A percentile compares a stretch with the other conserved stretches of the same genome.
Evolutionary conservation across 2,888 invertebrate genomes (phyloP).

Genomic region (Hemicrepidius hirtus): DNA sequence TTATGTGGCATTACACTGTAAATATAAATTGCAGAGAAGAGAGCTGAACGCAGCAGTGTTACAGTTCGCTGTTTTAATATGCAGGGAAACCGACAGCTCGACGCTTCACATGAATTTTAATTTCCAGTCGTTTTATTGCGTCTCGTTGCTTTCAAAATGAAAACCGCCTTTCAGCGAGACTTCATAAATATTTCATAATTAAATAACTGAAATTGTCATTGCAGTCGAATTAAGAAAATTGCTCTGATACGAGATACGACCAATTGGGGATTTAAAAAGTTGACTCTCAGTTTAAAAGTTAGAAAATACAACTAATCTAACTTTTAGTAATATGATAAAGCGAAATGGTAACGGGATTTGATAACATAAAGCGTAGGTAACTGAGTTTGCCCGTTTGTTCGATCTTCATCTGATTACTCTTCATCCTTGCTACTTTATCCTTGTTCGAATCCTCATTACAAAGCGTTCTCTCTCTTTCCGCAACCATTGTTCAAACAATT

Average conservation of each 20-base stretch:
- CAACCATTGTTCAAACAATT: slow-evolving; percentile 48
- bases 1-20: slow-evolving; percentile 50
- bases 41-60: slow-evolving; percentile 50
- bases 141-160: slow-evolving; percentile 57
- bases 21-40: slow-evolving; percentile 53
- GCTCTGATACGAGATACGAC: slow-evolving; percentile 50
- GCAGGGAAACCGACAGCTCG: slow-evolving; percentile 62
- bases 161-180: slow-evolving; percentile 56
- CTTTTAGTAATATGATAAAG: slow-evolving; percentile 55
- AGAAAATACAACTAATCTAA: slow-evolving; percentile 53
- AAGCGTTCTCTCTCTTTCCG: slow-evolving; percentile 42
- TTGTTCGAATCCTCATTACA: slow-evolving; percentile 49
- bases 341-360: slow-evolving; percentile 54
- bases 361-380: slow-evolving; percentile 55
- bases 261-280: slow-evolving; percentile 41
- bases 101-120: slow-evolving; percentile 66
- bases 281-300: slow-evolving; percentile 32
- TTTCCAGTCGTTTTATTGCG: slow-evolving; percentile 61
- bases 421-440: slow-evolving; percentile 48
- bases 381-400: slow-evolving; percentile 53
- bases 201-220: slow-evolving; percentile 59
- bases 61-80: slow-evolving; percentile 60
- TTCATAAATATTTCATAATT: slow-evolving; percentile 62
- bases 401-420: slow-evolving; percentile 51
- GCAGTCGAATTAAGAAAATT: slow-evolving; percentile 57